These are phyloP conservation scores for Pachyramphus minor DNA, from an alignment of 2,113 vertebrate genomes.

Conservation along the genomic window DNA sequence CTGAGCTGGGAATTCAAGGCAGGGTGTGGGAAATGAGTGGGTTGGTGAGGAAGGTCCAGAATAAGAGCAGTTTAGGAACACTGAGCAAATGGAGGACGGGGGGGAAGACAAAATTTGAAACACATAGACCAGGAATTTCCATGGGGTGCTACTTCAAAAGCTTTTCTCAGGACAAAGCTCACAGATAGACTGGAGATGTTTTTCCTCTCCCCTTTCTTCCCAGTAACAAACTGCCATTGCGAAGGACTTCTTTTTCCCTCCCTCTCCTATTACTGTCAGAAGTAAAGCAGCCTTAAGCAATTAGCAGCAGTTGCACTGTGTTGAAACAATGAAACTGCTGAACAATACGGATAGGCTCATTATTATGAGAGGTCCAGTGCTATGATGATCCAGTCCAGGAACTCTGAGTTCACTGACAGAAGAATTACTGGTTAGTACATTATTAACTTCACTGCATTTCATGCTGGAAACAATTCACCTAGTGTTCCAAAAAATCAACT, in stretches of 20 bases:
- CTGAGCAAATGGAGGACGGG: background rate
- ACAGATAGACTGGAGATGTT: background rate
- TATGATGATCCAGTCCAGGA: background rate
- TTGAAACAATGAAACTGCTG: conserved; percentile 14
- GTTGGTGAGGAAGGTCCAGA: background rate
- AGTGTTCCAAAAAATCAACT: background rate
- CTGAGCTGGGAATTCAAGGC: background rate
- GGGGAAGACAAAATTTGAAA: background rate
- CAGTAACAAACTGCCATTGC: background rate
- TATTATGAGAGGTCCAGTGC: background rate
- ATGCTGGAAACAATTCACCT: background rate
- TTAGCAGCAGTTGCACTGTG: background rate
- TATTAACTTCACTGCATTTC: background rate
- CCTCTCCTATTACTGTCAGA: background rate
- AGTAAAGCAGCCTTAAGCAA: background rate
- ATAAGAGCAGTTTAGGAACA: background rate
- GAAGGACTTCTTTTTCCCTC: background rate
- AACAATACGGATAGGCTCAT: background rate
- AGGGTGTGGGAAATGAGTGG: background rate
- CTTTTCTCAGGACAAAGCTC: background rate
- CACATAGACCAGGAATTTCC: background rate
- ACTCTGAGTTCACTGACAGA: background rate
- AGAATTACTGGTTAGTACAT: background rate
- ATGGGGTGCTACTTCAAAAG: background rate
- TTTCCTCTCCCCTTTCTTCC: background rate